Percentiles rank a stretch among this genome's conserved stretches.
These are phyloP conservation scores for Hypotaenidia philippensis DNA, from an alignment of 2,797 vertebrate species.

Conservation along the genomic window DNA sequence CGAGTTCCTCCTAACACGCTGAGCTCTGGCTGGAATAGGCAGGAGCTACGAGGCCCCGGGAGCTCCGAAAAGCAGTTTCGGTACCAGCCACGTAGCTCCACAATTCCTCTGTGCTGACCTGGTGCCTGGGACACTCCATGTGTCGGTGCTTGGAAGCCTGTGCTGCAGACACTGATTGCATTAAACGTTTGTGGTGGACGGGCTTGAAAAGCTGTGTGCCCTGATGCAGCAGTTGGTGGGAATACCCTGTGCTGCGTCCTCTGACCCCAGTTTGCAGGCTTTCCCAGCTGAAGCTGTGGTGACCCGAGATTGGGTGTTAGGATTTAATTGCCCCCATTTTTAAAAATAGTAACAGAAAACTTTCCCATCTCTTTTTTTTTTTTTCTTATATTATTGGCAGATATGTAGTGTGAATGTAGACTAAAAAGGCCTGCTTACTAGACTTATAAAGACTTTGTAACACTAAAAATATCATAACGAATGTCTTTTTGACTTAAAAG, in stretches of 20 bases:
- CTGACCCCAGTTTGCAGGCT: neutral
- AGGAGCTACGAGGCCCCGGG: neutral
- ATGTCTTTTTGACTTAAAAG: neutral
- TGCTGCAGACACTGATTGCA: neutral
- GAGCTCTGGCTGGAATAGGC: neutral
- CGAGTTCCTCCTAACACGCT: rapidly evolving
- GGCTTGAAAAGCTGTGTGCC: rapidly evolving
- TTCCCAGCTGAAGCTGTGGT: rapidly evolving
- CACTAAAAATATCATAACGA: neutral
- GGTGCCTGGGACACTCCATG: neutral
- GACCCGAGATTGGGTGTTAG: neutral
- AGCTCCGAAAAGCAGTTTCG: neutral
- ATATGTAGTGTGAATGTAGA: rapidly evolving
- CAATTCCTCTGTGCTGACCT: neutral
- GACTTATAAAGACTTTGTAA: neutral
- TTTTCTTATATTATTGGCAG: neutral
- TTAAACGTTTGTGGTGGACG: neutral
- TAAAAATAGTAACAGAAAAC: neutral
- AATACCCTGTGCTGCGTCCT: neutral
- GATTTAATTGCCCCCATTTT: neutral
- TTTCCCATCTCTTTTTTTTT: rapidly evolving
- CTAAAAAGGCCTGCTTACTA: neutral
- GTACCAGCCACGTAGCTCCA: neutral
- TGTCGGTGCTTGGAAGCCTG: neutral
- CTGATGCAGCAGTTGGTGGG: rapidly evolving